Conservation (phyloP, 53 echinoderm and acorn worm genomes). For the Henricia sp. region DNA sequence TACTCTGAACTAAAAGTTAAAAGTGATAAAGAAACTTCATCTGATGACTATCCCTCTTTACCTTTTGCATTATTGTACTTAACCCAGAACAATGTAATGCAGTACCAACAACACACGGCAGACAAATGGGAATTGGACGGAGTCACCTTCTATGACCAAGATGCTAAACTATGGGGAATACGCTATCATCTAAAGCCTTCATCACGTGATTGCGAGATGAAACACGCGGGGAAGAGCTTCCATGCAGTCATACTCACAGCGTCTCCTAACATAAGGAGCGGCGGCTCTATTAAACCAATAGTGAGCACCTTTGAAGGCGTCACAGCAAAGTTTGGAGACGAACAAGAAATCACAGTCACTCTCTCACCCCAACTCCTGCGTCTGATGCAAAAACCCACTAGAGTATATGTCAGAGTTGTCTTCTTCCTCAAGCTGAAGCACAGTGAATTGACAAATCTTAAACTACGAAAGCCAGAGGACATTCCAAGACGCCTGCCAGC, state of each 20-base stretch:
- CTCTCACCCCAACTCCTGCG: not conserved
- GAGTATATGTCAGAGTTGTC: not conserved
- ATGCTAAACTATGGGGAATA: not conserved
- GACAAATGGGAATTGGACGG: not conserved
- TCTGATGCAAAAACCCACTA: not conserved
- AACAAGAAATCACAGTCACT: not conserved
- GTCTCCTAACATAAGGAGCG: not conserved
- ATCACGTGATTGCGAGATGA: too few species aligned
- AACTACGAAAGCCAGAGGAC: not conserved
- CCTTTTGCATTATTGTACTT: too few species aligned
- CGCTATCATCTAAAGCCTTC: conserved; percentile 6
- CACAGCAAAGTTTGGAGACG: not conserved
- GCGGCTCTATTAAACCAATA: not conserved
- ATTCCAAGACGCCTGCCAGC: not conserved
- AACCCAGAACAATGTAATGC: too few species aligned
- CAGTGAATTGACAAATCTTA: not conserved
- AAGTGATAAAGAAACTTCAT: too few species aligned
- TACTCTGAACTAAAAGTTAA: not conserved
- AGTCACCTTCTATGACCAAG: not conserved
- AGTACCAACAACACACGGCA: not conserved
- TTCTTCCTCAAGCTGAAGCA: not conserved
- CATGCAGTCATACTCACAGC: not conserved
- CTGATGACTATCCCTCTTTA: too few species aligned
- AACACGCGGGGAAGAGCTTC: not conserved
- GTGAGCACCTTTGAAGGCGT: conserved; percentile 5